These are phyloP conservation scores for Lemur catta DNA, from an alignment of 2,797 vertebrate species.

Conservation along the genomic window DNA sequence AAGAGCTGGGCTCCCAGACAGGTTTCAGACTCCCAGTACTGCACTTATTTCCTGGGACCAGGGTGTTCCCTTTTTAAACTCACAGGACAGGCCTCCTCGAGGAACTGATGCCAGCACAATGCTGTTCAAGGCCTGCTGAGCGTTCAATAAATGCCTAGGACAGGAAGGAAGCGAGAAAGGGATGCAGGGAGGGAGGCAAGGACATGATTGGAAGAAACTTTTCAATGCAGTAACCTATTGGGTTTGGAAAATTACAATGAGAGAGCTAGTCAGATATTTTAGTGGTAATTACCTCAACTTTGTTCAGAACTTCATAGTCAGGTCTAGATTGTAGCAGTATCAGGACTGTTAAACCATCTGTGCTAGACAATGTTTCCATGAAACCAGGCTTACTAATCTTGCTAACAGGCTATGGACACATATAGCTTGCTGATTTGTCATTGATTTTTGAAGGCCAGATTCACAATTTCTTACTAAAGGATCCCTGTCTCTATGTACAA, in stretches of 20 bases:
- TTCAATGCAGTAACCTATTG: neutral
- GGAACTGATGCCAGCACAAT: neutral
- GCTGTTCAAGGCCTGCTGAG: neutral
- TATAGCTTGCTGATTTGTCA: neutral
- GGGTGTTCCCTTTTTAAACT: neutral
- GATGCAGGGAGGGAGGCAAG: too few species aligned
- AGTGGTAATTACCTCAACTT: neutral
- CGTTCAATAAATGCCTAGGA: neutral
- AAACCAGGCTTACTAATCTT: neutral
- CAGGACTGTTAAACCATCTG: neutral
- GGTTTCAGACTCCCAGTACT: neutral
- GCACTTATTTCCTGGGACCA: neutral
- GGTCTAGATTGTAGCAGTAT: neutral
- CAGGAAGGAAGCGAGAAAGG: neutral
- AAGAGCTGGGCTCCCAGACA: neutral
- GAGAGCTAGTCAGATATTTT: neutral
- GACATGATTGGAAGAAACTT: neutral
- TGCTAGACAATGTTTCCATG: neutral
- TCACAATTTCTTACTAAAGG: slow-evolving; percentile 5
- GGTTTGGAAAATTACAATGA: neutral
- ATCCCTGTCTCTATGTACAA: neutral
- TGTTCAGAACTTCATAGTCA: neutral
- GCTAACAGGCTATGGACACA: neutral
- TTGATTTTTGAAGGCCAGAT: neutral
- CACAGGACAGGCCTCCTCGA: neutral